Base-by-base conservation (phyloP, 2,888 invertebrate genomes). In the Cactoblastis cactorum region DNA sequence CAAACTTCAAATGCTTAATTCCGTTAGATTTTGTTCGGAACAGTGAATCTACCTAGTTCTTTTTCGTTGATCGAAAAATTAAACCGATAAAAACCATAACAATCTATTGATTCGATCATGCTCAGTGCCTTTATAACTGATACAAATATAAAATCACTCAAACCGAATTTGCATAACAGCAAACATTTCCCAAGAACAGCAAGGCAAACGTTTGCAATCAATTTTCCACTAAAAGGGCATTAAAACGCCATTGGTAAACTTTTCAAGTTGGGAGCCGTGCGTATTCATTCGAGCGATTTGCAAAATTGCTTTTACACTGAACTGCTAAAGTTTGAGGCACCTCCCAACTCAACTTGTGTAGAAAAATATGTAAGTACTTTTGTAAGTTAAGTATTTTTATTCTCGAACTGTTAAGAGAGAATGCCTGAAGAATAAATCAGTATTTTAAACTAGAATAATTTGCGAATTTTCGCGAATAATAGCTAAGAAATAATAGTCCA, bases 281-380 rank as follows among this genome's bases (percentile, higher is more conserved):
- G 75, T 77, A 79, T 73, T 77, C 72, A 70, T 67, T 71, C 67
- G 67, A 75, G 72, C 76, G 76, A 74, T 77, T 80, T 70, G 67
- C 67, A 62, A 77, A 82, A 80, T 80, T 77, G 71, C 74, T 76
- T 71, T 71, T 68, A 67, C 28, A 43, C 51, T 61, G 55, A 62
- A 74, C 63, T 70, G 71, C 58, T 51, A 51, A 72, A 69, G 67
- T 71, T 65, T 65, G 63, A 58, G 35, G 60, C 77, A 69, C 70
- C n/a, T n/a, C n/a, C 71, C 70, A 66, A 61, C 51, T 52, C 35
- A 35, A 35, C 17, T 43, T 32, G 28, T 43, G 14, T 28, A 17
- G 43, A 14, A 43, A 43, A 43, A 43, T 28, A 63, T 65, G 63
- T 3, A 35, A 8, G 34, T 37, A 15, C 17, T 9, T 37, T 37